A percentile compares a stretch with the other conserved stretches of the same genome.
Evolutionary conservation across 2,888 invertebrate species (phyloP).

Genomic region (Peribatodes rhomboidaria): DNA sequence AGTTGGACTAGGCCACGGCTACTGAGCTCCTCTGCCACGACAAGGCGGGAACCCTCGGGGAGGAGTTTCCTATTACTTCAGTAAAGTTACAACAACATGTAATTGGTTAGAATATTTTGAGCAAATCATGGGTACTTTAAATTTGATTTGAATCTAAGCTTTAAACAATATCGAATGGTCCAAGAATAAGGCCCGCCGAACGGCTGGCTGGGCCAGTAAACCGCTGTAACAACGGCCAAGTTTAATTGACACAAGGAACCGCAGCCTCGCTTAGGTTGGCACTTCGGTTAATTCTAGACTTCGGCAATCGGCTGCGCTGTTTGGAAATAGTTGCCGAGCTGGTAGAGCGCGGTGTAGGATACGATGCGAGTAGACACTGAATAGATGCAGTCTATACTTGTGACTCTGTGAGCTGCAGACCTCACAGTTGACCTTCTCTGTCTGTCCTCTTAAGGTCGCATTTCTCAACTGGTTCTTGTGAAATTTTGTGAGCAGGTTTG

Average conservation of each 20-base stretch:
- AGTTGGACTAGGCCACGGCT: too few species aligned
- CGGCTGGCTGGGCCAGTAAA: slow-evolving; percentile 39
- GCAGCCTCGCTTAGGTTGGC: slow-evolving; percentile 39
- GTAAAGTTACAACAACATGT: too few species aligned
- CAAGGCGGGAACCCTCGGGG: too few species aligned
- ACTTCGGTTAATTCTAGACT: slow-evolving; percentile 40
- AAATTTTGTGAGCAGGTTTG: too few species aligned
- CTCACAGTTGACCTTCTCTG: not conserved
- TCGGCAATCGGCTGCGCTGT: slow-evolving; percentile 37
- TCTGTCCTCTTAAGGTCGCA: too few species aligned
- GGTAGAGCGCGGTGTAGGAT: not conserved
- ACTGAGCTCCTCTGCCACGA: too few species aligned
- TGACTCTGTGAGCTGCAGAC: too few species aligned
- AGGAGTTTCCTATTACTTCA: too few species aligned
- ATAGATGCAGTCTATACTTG: not conserved
- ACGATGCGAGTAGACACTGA: not conserved
- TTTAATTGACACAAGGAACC: slow-evolving; percentile 65
- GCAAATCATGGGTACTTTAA: too few species aligned
- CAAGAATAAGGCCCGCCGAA: not conserved
- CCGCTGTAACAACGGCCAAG: slow-evolving; percentile 43
- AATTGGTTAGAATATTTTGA: too few species aligned
- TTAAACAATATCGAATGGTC: not conserved
- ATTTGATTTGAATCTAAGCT: too few species aligned
- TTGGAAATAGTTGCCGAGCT: slow-evolving; percentile 28
- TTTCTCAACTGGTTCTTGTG: too few species aligned